Evolutionary conservation across 2,888 invertebrate species (phyloP).

Genomic region (Idaea dimidiata): DNA sequence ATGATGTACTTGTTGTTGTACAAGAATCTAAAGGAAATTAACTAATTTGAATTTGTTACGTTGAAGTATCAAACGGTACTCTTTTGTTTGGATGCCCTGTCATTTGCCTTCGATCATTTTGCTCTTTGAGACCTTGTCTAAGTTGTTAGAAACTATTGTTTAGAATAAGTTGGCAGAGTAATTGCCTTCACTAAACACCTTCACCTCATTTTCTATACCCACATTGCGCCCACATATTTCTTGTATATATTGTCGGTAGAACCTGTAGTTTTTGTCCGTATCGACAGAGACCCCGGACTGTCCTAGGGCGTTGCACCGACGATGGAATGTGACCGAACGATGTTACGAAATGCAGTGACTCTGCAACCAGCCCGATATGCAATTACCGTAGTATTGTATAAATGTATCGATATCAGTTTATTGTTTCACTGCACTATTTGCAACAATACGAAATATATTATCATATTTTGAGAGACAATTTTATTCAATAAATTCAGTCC

Average conservation of each 20-base stretch:
- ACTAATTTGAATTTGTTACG: too few species aligned
- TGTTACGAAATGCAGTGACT: conserved; percentile 75
- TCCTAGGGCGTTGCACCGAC: conserved; percentile 70
- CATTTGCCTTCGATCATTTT: neutral
- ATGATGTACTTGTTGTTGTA: too few species aligned
- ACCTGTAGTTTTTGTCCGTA: conserved; percentile 31
- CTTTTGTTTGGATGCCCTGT: neutral
- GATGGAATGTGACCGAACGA: conserved; percentile 73
- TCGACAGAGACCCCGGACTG: conserved; percentile 36
- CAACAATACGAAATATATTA: conserved; percentile 12
- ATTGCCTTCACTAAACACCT: conserved; percentile 42
- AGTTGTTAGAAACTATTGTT: neutral
- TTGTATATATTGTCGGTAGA: conserved; percentile 31
- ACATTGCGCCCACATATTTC: conserved; percentile 37
- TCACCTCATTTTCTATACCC: conserved; percentile 44
- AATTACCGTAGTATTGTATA: conserved; percentile 40
- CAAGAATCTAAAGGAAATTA: too few species aligned
- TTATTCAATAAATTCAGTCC: too few species aligned
- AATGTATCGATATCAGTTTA: conserved; percentile 30
- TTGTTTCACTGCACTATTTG: conserved; percentile 24
- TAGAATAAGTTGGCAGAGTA: conserved; percentile 10
- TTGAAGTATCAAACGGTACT: conserved; percentile 10
- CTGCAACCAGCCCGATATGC: conserved; percentile 48
- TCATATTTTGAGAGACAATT: too few species aligned
- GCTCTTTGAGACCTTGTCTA: neutral